Percentiles rank a stretch among this genome's conserved stretches.
phyloP scores from a whole-genome alignment of 1,140 invertebrate genomes.

The Drosophila navojoa region DNA sequence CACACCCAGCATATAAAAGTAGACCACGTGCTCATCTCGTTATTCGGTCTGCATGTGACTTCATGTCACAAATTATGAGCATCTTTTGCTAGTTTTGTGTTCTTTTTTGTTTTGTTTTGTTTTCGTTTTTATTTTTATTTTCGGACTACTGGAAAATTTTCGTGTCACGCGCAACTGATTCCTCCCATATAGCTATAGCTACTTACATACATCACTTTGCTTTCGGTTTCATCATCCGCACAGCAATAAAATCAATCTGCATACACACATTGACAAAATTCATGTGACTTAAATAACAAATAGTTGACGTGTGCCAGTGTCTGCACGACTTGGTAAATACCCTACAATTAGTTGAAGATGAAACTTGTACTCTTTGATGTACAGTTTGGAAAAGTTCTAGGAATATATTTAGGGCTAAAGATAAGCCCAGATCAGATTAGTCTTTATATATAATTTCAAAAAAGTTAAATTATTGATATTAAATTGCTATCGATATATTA shows the following conservation, averaged over 20 bases:
- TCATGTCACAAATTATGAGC: conserved; percentile 43
- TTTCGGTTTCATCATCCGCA: conserved; percentile 51
- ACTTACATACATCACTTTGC: conserved; percentile 20
- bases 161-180: conserved; percentile 66
- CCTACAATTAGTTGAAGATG: background rate
- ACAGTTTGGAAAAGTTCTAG: too few species aligned
- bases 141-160: conserved; percentile 59
- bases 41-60: conserved; percentile 65
- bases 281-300: conserved; percentile 65
- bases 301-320: background rate
- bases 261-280: conserved; percentile 75
- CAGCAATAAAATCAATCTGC: conserved; percentile 72
- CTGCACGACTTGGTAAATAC: conserved; percentile 14
- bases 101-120: background rate
- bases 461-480: too few species aligned
- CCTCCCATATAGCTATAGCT: conserved; percentile 17
- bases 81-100: conserved; percentile 12
- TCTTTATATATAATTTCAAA: too few species aligned
- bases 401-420: too few species aligned
- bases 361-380: too few species aligned
- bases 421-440: too few species aligned
- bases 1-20: conserved; percentile 27
- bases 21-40: conserved; percentile 52
- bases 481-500: too few species aligned
- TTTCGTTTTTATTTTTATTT: background rate